phyloP scores from a whole-genome alignment of 2,797 vertebrate species.

The Ataeniobius toweri region DNA sequence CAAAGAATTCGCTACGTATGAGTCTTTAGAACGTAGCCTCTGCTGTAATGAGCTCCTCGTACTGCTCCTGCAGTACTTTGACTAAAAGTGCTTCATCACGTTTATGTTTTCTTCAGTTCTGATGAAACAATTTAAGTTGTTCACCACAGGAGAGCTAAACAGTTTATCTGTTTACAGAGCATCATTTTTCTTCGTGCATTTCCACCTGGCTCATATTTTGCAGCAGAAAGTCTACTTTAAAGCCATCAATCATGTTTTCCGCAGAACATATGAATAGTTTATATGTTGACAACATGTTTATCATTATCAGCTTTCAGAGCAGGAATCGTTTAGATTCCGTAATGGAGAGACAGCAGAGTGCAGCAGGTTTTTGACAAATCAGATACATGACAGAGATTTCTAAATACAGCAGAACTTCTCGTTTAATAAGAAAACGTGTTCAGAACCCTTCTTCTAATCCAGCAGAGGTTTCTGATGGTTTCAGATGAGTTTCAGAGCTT shows the following conservation, averaged over 20 bases:
- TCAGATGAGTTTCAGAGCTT: slow-evolving; percentile 5
- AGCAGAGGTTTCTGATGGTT: not conserved
- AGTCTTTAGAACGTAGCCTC: not conserved
- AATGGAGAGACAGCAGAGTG: not conserved
- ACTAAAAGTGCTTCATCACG: not conserved
- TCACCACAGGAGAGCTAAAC: not conserved
- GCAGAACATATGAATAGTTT: not conserved
- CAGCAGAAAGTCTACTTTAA: not conserved
- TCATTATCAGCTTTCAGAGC: slow-evolving; percentile 7
- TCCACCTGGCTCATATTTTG: not conserved
- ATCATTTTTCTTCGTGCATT: not conserved
- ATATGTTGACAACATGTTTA: not conserved
- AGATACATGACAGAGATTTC: not conserved
- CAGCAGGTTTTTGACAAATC: not conserved
- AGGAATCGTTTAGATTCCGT: not conserved
- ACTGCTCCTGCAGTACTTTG: not conserved
- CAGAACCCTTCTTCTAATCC: not conserved
- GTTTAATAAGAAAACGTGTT: slow-evolving; percentile 12
- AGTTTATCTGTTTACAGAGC: not conserved
- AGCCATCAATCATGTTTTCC: slow-evolving; percentile 3
- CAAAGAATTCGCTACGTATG: not conserved
- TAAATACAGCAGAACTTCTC: slow-evolving; percentile 7
- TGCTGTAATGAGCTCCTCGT: not conserved
- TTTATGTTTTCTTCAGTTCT: not conserved
- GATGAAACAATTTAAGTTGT: not conserved